A percentile compares a stretch with the other conserved stretches of the same genome.
phyloP scores from a whole-genome alignment of 2,113 vertebrate species.

The Lycaon pictus region DNA sequence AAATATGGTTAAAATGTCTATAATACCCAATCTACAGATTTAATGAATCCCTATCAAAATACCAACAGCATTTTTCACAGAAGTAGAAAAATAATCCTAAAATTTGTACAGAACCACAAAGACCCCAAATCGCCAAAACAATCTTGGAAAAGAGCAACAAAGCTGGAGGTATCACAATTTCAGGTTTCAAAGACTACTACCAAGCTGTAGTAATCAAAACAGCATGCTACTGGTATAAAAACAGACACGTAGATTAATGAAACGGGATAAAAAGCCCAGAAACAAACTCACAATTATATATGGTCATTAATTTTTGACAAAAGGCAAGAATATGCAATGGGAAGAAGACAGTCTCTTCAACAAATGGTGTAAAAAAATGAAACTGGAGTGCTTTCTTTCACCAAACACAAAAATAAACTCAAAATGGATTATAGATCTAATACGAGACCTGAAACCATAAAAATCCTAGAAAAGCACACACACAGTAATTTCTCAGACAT shows the following conservation, averaged over 20 bases:
- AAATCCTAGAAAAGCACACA: not conserved
- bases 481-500: not conserved
- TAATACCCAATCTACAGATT: not conserved
- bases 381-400: not conserved
- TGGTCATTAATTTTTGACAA: not conserved
- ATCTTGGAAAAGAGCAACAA: not conserved
- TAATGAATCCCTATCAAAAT: not conserved
- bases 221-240: not conserved
- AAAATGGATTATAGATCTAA: not conserved
- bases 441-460: not conserved
- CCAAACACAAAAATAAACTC: not conserved
- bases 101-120: not conserved
- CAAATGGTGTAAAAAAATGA: not conserved
- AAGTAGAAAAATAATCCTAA: not conserved
- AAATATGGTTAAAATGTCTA: not conserved
- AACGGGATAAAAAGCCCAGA: not conserved
- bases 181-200: not conserved
- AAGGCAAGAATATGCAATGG: not conserved
- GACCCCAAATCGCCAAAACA: not conserved
- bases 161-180: not conserved
- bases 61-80: not conserved
- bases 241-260: not conserved
- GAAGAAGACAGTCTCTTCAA: not conserved
- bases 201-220: not conserved
- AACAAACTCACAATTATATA: not conserved